Evolutionary conservation across 2,113 vertebrate species (phyloP), one percentile per base, ranked within the genome.

Genomic region (Psephotus haematonotus): DNA sequence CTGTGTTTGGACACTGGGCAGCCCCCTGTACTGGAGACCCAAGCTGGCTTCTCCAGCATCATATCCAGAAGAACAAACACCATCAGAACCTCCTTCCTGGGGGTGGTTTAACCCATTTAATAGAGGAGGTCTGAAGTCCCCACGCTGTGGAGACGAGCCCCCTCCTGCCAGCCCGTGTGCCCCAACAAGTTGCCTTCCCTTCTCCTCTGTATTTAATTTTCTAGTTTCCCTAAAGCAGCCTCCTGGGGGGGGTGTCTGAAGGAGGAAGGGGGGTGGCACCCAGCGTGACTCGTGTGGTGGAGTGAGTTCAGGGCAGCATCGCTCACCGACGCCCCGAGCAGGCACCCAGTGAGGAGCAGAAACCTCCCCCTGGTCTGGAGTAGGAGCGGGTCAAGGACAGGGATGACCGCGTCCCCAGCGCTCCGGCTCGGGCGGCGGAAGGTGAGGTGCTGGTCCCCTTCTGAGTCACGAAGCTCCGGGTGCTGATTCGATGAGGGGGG

Each of bases 401-500:
- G 18, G 50, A 50, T 77, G 27, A 69, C 18, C 50, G 2, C 15
- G 24, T 52, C 49, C 55, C n/a, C 27, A 7, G 12, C 16, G 3
- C 24, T 25, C 69, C 29, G 44, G 67, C 64, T 67, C 4, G 11
- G 31, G n/a, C 68, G 31, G 74, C 3, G 3, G 19, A 27, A 64
- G 63, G 76, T 33, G 64, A 86, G 90, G 47, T 0, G 53, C 74
- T 14, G 76, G 41, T 90, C 77, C 77, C 46, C 31, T 80, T 75
- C 67, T 97, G 95, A 96, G 93, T 97, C 96, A 97, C 2, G 57
- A 91, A 69, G 82, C 91, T n/a, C 81, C 68, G 69, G 10, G 90
- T 39, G 94, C 96, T 93, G 95, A 96, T 95, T 95, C 70, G 96
- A 93, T 88, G 92, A 83, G 77, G 83, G 92, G 64, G 92, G 76